A percentile compares a stretch with the other conserved stretches of the same genome.
These are phyloP conservation scores for Octopus bimaculoides DNA, from an alignment of 1,140 invertebrate species.

Conservation along the genomic window DNA sequence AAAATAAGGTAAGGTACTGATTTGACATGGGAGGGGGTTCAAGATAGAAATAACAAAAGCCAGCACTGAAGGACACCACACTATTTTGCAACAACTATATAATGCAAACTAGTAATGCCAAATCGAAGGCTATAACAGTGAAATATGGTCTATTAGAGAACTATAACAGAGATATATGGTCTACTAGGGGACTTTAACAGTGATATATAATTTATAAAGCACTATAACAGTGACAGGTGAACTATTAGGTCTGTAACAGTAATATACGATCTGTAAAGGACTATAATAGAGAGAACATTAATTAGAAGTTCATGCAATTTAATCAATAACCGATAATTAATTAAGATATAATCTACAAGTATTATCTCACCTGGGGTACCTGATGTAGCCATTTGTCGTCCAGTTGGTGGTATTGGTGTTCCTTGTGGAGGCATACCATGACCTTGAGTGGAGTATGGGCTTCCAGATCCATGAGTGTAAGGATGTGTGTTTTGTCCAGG, in stretches of 20 bases:
- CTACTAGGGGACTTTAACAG: neutral
- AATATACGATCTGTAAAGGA: neutral
- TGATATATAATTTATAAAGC: neutral
- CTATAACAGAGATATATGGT: no score
- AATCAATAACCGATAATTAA: neutral
- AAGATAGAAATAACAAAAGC: no score
- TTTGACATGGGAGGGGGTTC: no score
- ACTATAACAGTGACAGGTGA: neutral
- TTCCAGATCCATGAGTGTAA: constrained; percentile 1
- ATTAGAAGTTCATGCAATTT: neutral
- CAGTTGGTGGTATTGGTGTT: constrained; percentile 19
- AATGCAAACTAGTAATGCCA: no score
- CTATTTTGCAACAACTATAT: no score
- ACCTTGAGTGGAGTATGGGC: constrained; percentile 7
- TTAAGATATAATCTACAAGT: neutral
- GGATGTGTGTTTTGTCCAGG: neutral
- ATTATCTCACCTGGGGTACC: constrained; percentile 15
- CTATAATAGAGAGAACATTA: neutral
- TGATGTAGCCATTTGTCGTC: constrained; percentile 1
- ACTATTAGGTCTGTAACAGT: neutral
- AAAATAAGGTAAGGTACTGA: no score
- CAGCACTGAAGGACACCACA: no score
- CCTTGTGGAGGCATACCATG: constrained; percentile 23
- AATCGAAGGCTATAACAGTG: no score
- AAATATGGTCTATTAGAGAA: no score